phyloP scores from a whole-genome alignment of 2,888 invertebrate genomes.

The Drosophila quinaria region DNA sequence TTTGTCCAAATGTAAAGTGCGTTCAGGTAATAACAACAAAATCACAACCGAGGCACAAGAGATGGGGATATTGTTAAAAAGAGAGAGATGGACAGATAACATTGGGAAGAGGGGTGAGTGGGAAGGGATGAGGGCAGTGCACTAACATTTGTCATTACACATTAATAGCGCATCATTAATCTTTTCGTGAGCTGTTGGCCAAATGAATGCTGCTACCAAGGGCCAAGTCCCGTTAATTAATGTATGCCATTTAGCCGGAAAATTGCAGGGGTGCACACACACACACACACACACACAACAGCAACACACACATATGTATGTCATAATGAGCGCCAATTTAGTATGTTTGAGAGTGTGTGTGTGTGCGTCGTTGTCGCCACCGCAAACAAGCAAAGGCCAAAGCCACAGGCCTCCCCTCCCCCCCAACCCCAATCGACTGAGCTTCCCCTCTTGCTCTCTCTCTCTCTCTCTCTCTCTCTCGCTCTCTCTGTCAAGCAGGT shows the following conservation, averaged over 20 bases:
- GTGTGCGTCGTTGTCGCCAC: conserved; percentile 67
- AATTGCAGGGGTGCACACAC: conserved; percentile 69
- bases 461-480: background rate
- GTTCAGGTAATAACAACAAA: conserved; percentile 33
- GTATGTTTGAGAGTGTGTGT: conserved; percentile 35
- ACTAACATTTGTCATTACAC: conserved; percentile 84
- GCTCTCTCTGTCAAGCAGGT: conserved; percentile 72
- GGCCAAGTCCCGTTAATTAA: conserved; percentile 77
- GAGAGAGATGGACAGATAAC: background rate
- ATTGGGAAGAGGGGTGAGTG: background rate
- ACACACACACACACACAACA: conserved; percentile 36
- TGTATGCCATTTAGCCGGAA: conserved; percentile 80
- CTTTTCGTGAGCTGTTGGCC: conserved; percentile 73
- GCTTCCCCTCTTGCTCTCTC: conserved; percentile 11
- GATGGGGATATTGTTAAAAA: background rate
- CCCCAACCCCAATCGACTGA: conserved; percentile 7
- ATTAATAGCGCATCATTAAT: conserved; percentile 84
- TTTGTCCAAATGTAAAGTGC: conserved; percentile 60
- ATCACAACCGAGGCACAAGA: conserved; percentile 33
- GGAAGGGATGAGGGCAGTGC: conserved; percentile 30
- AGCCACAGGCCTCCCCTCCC: conserved; percentile 50
- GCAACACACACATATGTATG: conserved; percentile 25
- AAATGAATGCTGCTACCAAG: conserved; percentile 67
- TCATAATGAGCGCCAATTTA: conserved; percentile 78
- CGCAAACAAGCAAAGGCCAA: conserved; percentile 78